A percentile compares a stretch with the other conserved stretches of the same genome.
Conservation (phyloP, 2,888 invertebrate genomes). For the Gryllus longicercus region DNA sequence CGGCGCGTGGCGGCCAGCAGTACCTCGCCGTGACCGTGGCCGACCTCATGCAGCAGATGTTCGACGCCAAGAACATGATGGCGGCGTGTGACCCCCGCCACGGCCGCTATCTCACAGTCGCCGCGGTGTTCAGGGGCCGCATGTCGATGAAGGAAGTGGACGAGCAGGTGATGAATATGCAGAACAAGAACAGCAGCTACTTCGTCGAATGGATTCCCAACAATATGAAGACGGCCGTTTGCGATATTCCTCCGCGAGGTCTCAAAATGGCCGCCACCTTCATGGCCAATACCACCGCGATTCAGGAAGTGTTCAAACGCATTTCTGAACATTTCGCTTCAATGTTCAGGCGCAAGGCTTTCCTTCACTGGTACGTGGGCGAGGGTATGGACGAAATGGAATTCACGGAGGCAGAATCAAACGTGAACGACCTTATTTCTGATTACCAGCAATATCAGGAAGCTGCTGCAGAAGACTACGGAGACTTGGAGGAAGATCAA, state of each 20-base stretch:
- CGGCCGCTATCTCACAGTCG: not conserved
- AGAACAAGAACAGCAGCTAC: not conserved
- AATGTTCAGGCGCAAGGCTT: not conserved
- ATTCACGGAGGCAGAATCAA: not conserved
- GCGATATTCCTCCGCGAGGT: no score
- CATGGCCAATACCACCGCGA: not conserved
- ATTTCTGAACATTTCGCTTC: not conserved
- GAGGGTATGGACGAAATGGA: not conserved
- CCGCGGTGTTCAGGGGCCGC: not conserved
- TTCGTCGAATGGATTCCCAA: not conserved
- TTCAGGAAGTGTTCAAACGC: not conserved
- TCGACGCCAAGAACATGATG: not conserved
- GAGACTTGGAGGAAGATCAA: no score
- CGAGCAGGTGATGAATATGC: not conserved
- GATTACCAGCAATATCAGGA: not conserved
- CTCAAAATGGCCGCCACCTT: no score
- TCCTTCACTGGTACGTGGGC: not conserved
- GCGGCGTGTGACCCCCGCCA: not conserved
- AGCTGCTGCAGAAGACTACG: no score
- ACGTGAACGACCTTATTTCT: not conserved
- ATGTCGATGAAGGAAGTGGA: not conserved
- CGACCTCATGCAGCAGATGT: not conserved
- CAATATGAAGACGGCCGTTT: not conserved
- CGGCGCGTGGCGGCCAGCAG: no score
- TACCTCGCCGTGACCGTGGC: not conserved